phyloP scores from a whole-genome alignment of 2,888 invertebrate genomes.

The Digitonthophagus gazella region DNA sequence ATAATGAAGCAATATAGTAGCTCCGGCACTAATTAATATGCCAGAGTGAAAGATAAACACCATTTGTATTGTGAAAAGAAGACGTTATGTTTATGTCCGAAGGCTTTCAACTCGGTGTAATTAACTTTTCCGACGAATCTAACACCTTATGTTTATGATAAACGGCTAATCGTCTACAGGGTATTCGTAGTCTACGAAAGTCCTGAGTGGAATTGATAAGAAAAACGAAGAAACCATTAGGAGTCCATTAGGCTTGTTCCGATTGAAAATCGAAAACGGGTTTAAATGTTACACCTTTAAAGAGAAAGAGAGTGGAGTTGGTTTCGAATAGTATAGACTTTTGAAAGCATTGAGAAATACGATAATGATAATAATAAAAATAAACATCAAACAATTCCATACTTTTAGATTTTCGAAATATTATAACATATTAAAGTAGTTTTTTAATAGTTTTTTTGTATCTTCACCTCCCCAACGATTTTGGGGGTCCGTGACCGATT shows the following conservation, averaged over 20 bases:
- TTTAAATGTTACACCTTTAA: constrained; percentile 3
- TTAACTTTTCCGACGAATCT: constrained; percentile 18
- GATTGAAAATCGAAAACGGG: constrained; percentile 1
- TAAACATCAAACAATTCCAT: too few relatives aligned
- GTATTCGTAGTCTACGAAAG: neutral
- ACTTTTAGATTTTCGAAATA: too few relatives aligned
- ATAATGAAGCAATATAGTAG: constrained; percentile 14
- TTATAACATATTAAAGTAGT: too few relatives aligned
- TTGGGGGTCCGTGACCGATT: too few relatives aligned
- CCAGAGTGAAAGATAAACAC: constrained; percentile 15
- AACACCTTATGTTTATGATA: constrained; percentile 11
- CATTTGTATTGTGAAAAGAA: constrained; percentile 18
- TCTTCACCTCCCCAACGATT: too few relatives aligned
- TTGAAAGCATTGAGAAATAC: too few relatives aligned
- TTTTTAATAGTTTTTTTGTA: too few relatives aligned
- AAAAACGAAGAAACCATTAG: neutral
- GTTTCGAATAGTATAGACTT: too few relatives aligned
- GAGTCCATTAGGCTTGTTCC: neutral
- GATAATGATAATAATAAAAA: too few relatives aligned
- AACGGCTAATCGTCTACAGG: neutral
- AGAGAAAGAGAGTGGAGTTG: too few relatives aligned
- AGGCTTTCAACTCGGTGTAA: constrained; percentile 25
- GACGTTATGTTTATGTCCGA: constrained; percentile 26
- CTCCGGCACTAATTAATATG: constrained; percentile 7
- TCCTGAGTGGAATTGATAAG: constrained; percentile 4